Evolutionary conservation across 2,113 vertebrate genomes (phyloP).

Genomic region (Gymnarchus niloticus): DNA sequence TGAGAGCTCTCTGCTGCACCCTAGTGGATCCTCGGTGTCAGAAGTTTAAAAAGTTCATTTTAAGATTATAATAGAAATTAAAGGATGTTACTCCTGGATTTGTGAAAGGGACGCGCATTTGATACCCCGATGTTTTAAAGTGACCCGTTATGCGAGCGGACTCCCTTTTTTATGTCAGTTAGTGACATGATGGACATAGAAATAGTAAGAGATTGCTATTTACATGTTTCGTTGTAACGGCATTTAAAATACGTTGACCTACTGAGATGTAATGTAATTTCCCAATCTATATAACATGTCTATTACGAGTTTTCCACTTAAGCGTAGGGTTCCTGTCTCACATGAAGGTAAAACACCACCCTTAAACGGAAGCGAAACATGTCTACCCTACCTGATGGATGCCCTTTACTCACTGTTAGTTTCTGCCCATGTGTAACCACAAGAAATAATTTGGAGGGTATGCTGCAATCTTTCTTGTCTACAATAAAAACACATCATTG

Average conservation of each 20-base stretch:
- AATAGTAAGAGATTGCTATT: neutral
- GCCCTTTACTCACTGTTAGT: neutral
- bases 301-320: neutral
- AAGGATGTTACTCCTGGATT: neutral
- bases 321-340: neutral
- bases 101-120: neutral
- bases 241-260: neutral
- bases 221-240: neutral
- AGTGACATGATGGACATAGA: neutral
- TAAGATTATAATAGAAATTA: neutral
- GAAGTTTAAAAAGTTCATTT: neutral
- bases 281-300: neutral
- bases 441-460: neutral
- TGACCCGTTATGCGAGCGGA: neutral
- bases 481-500: neutral
- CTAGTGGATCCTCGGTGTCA: constrained; percentile 1
- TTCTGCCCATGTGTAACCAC: neutral
- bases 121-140: neutral
- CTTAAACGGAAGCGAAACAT: neutral
- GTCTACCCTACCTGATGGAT: neutral
- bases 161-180: neutral
- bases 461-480: neutral
- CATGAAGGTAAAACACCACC: neutral
- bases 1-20: constrained; percentile 18
- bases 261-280: neutral